Conservation (phyloP, 2,888 invertebrate species). For the Carabus problematicus region DNA sequence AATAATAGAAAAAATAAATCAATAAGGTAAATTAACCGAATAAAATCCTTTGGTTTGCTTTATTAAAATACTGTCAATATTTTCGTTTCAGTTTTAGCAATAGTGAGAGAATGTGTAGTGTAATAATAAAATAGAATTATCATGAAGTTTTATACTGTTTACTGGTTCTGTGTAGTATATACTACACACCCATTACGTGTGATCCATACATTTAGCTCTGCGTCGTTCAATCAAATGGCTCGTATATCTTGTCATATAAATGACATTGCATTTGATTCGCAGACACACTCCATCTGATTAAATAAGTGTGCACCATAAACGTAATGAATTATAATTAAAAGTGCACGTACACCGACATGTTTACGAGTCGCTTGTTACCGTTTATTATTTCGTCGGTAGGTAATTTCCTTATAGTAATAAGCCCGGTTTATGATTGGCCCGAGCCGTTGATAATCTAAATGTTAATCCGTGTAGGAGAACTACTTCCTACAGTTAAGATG, state of each 20-base stretch:
- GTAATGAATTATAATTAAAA: slow-evolving; percentile 25
- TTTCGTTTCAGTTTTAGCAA: too few relatives aligned
- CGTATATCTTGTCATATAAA: slow-evolving; percentile 5
- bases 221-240: slow-evolving; percentile 4
- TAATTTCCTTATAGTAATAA: slow-evolving; percentile 2
- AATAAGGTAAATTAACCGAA: too few relatives aligned
- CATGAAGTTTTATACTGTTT: too few relatives aligned
- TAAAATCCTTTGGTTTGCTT: too few relatives aligned
- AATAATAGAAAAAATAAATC: too few relatives aligned
- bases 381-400: slow-evolving; percentile 3
- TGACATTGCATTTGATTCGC: not conserved
- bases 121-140: too few relatives aligned
- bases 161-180: too few relatives aligned
- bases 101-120: too few relatives aligned
- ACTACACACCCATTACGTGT: too few relatives aligned
- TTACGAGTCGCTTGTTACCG: not conserved
- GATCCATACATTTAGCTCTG: slow-evolving; percentile 11
- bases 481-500: not conserved
- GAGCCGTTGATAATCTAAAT: slow-evolving; percentile 31
- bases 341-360: slow-evolving; percentile 2
- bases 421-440: too few relatives aligned
- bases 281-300: slow-evolving; percentile 1
- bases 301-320: slow-evolving; percentile 7
- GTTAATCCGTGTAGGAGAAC: slow-evolving; percentile 21
- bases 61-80: too few relatives aligned